Conservation (phyloP, 1,140 invertebrate genomes). For the Drosophila teissieri region DNA sequence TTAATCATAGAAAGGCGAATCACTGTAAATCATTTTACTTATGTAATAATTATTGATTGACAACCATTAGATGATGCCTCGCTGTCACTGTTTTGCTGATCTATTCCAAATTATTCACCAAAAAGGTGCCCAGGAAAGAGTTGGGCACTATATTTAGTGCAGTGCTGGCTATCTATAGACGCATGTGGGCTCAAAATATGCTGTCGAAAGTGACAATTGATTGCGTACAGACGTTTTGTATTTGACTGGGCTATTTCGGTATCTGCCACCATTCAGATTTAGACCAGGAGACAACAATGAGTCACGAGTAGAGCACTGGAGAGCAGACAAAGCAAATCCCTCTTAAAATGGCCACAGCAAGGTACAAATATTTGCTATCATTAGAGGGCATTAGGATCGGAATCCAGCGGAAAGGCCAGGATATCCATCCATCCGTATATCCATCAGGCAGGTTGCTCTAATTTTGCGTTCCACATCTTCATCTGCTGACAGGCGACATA, state of each 20-base stretch:
- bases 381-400: constrained; percentile 64
- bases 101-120: constrained; percentile 30
- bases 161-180: constrained; percentile 52
- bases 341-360: constrained; percentile 41
- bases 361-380: constrained; percentile 74
- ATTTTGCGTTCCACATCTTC: constrained; percentile 48
- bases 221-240: constrained; percentile 59
- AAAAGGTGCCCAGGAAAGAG: constrained; percentile 26
- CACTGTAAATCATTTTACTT: not conserved
- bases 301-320: constrained; percentile 44
- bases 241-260: constrained; percentile 51
- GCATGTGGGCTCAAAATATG: constrained; percentile 65
- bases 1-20: not conserved
- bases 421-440: constrained; percentile 9
- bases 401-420: constrained; percentile 37
- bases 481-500: constrained; percentile 66
- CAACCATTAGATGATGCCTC: constrained; percentile 14
- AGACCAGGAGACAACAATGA: constrained; percentile 54
- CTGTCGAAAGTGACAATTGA: constrained; percentile 79
- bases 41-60: not conserved
- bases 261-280: constrained; percentile 58
- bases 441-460: constrained; percentile 69
- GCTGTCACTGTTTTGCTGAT: constrained; percentile 1
- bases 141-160: constrained; percentile 54
- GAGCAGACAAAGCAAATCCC: constrained; percentile 57